Percentiles rank a stretch among this genome's conserved stretches.
Evolutionary conservation across 2,797 vertebrate genomes (phyloP).

Genomic region (Falco rusticolus): DNA sequence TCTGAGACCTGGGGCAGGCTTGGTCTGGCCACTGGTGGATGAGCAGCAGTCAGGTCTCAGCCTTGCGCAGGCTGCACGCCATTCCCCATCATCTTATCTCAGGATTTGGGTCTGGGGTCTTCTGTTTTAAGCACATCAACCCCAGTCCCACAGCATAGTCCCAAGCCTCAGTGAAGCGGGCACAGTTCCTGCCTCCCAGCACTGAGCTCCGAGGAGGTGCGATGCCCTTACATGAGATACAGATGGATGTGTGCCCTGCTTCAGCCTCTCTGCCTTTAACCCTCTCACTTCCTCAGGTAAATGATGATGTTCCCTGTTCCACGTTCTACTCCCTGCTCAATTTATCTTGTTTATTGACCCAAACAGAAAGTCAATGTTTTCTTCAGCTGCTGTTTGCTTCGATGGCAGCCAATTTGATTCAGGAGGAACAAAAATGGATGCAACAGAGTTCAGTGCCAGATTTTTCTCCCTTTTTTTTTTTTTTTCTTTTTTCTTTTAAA

Average conservation of each 20-base stretch:
- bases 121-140: not conserved
- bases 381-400: conserved; percentile 72
- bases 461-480: not conserved
- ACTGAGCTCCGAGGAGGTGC: not conserved
- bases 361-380: conserved; percentile 75
- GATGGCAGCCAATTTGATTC: conserved; percentile 49
- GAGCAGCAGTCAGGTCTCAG: not conserved
- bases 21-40: not conserved
- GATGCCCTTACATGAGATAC: accelerated
- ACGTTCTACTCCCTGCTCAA: conserved; percentile 52
- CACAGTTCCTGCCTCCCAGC: not conserved
- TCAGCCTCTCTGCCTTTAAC: conserved; percentile 40
- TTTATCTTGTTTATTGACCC: conserved; percentile 76
- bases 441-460: not conserved
- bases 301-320: conserved; percentile 58
- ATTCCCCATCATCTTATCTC: accelerated
- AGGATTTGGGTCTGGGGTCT: not conserved
- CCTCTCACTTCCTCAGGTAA: conserved; percentile 44
- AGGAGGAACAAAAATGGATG: not conserved
- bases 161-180: not conserved
- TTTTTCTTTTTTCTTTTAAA: not conserved
- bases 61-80: not conserved
- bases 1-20: not conserved
- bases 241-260: accelerated
- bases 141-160: not conserved